phyloP scores from a whole-genome alignment of 2,797 vertebrate species.

The Rachycentron canadum region DNA sequence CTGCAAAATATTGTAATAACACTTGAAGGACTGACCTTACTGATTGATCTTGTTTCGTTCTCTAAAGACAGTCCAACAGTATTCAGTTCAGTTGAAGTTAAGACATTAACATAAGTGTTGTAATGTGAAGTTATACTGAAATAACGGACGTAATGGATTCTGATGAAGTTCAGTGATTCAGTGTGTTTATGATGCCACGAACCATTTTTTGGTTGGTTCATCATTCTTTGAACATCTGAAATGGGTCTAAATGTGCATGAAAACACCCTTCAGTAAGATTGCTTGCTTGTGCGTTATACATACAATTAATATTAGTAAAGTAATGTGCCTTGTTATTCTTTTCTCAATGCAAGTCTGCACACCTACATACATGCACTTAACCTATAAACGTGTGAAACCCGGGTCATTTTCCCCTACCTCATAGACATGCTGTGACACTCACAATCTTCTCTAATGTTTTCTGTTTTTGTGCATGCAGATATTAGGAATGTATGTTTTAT shows the following conservation, averaged over 20 bases:
- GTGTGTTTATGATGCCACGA: too few relatives aligned
- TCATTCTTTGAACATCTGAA: conserved; percentile 2
- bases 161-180: background rate
- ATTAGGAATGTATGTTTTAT: too few relatives aligned
- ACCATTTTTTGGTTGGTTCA: background rate
- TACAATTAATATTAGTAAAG: background rate
- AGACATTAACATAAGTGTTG: background rate
- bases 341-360: conserved; percentile 3
- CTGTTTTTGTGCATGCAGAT: too few relatives aligned
- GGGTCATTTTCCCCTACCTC: background rate
- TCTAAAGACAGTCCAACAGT: background rate
- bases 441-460: background rate
- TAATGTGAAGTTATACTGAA: background rate
- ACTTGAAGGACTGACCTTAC: conserved; percentile 12
- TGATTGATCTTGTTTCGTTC: background rate
- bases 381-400: conserved; percentile 12
- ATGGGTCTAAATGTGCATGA: background rate
- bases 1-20: conserved; percentile 8
- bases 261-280: background rate
- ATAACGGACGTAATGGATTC: background rate
- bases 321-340: conserved; percentile 1
- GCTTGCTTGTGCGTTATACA: background rate
- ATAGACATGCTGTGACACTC: background rate
- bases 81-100: background rate
- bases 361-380: background rate